Percentiles rank a stretch among this genome's conserved stretches.
Evolutionary conservation across 2,888 invertebrate species (phyloP).

Genomic region (Frankliniella intonsa): DNA sequence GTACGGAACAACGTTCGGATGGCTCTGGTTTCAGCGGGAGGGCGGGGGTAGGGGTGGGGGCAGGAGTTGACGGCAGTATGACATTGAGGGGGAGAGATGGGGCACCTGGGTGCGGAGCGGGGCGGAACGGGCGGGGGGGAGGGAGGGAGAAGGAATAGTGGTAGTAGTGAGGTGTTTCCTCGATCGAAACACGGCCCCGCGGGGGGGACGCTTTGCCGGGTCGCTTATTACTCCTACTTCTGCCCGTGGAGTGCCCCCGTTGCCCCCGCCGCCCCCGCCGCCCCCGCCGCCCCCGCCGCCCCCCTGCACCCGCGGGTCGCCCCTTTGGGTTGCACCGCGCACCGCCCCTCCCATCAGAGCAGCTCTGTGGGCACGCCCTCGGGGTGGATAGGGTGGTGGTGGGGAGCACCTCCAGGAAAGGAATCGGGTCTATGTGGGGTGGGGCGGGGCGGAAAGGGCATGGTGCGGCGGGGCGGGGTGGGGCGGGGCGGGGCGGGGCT

Average conservation of each 20-base stretch:
- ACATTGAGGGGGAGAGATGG: not conserved
- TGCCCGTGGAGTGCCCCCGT: not conserved
- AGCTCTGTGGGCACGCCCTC: no score
- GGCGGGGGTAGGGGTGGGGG: no score
- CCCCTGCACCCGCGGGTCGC: not conserved
- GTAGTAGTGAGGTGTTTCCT: constrained; percentile 7
- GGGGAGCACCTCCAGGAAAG: not conserved
- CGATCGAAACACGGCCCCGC: constrained; percentile 8
- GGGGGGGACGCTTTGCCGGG: not conserved
- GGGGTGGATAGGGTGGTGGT: not conserved
- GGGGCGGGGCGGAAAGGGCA: not conserved
- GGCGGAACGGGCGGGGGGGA: not conserved
- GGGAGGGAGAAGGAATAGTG: not conserved
- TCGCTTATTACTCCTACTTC: not conserved
- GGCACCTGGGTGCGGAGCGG: not conserved
- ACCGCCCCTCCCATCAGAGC: not conserved
- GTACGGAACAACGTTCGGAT: not conserved
- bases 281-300: not conserved
- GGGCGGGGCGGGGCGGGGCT: not conserved
- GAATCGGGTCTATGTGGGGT: not conserved
- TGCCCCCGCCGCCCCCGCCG: not conserved
- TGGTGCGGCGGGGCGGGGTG: not conserved
- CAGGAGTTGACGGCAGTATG: not conserved
- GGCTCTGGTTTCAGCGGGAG: not conserved
- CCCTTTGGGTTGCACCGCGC: not conserved